These are phyloP conservation scores for Melanaphis sacchari DNA, from an alignment of 1,140 invertebrate genomes.

Conservation along the genomic window DNA sequence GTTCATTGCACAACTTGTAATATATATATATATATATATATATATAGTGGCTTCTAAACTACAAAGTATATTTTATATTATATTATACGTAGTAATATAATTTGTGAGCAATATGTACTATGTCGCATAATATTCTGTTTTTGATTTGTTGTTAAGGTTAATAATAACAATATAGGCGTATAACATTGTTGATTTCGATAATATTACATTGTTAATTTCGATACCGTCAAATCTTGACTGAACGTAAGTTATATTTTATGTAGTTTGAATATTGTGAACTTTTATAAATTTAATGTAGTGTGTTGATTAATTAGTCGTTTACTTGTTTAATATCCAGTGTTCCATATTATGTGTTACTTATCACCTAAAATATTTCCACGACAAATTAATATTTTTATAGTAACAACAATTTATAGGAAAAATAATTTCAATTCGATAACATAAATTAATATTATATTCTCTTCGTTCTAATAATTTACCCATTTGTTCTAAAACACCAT, in stretches of 20 bases:
- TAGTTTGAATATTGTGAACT: neutral
- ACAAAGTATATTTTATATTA: neutral
- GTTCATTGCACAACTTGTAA: neutral
- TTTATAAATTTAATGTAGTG: neutral
- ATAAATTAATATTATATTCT: neutral
- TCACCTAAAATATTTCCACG: neutral
- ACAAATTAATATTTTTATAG: neutral
- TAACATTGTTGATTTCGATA: neutral
- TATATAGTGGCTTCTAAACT: neutral
- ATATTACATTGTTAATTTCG: neutral
- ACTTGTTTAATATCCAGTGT: neutral
- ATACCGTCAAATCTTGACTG: neutral
- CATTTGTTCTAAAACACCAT: neutral
- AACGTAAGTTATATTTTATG: neutral
- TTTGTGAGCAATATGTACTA: neutral
- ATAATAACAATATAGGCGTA: neutral
- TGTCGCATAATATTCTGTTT: neutral
- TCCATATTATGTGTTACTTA: slow-evolving; percentile 14
- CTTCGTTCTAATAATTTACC: neutral
- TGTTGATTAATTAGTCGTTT: neutral
- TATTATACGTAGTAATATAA: neutral
- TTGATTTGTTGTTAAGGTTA: neutral
- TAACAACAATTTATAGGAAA: neutral
- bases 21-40: neutral
- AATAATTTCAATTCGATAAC: neutral